These are phyloP conservation scores for Metellina segmentata DNA, from an alignment of 2,888 invertebrate genomes.

Conservation along the genomic window DNA sequence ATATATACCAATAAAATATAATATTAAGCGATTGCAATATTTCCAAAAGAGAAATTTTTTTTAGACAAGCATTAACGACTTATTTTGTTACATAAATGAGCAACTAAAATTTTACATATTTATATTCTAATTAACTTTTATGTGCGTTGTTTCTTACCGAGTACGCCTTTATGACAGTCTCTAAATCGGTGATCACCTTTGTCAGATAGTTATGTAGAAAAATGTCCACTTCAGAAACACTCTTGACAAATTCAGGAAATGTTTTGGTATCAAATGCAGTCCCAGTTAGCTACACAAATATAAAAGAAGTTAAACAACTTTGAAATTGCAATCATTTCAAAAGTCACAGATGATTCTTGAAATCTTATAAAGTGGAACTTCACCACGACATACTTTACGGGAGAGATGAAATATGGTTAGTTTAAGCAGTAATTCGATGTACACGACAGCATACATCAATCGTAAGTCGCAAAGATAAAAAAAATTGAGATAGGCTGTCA, in stretches of 20 bases:
- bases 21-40: not conserved
- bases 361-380: too few species aligned
- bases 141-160: constrained; percentile 17
- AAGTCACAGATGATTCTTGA: too few species aligned
- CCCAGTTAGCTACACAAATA: constrained; percentile 17
- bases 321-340: too few species aligned
- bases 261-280: not conserved
- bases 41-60: not conserved
- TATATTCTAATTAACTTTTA: not conserved
- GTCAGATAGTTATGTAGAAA: constrained; percentile 19
- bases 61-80: not conserved
- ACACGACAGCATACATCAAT: too few species aligned
- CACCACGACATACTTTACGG: too few species aligned
- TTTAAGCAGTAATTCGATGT: too few species aligned
- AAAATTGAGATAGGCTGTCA: too few species aligned
- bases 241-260: not conserved
- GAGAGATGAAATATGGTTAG: too few species aligned
- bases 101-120: not conserved
- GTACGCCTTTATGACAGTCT: constrained; percentile 51
- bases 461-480: too few species aligned
- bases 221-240: constrained; percentile 2
- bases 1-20: too few species aligned
- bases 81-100: not conserved
- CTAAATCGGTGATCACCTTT: constrained; percentile 27
- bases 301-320: not conserved